A percentile compares a stretch with the other conserved stretches of the same genome.
Conservation (phyloP, 2,113 vertebrate genomes). For the Prolemur simus region DNA sequence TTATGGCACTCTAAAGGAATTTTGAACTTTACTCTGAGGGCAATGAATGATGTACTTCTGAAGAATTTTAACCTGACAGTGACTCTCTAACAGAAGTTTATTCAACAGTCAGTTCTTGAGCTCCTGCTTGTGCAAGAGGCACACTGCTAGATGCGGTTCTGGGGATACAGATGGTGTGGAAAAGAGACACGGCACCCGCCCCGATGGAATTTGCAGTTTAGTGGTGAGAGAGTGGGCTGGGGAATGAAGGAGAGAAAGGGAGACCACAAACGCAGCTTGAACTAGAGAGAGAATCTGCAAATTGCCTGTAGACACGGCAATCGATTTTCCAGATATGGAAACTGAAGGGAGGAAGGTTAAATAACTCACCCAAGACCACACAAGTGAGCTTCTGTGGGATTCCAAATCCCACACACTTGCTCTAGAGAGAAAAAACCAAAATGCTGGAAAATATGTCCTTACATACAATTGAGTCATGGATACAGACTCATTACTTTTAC, state of each 20-base stretch:
- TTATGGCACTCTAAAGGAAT: background rate
- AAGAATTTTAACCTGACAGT: background rate
- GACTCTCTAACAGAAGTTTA: background rate
- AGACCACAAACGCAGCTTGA: background rate
- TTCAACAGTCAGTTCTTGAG: background rate
- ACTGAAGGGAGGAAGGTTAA: background rate
- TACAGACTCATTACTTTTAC: background rate
- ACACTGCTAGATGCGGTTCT: background rate
- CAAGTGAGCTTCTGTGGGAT: background rate
- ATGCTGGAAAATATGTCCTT: background rate
- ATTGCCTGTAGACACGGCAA: background rate
- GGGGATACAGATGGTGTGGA: background rate
- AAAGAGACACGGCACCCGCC: accelerated
- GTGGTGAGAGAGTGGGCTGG: background rate
- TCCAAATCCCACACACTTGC: background rate
- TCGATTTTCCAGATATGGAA: background rate
- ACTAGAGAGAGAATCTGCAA: background rate
- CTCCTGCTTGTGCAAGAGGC: background rate
- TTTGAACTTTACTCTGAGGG: background rate
- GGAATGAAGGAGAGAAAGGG: background rate
- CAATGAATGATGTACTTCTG: background rate
- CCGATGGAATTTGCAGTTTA: background rate
- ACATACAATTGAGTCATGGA: background rate
- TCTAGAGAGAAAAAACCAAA: background rate
- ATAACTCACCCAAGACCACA: background rate